Percentiles rank a stretch among this genome's conserved stretches.
phyloP scores from a whole-genome alignment of 2,888 invertebrate species.

The Cheilosia soror region DNA sequence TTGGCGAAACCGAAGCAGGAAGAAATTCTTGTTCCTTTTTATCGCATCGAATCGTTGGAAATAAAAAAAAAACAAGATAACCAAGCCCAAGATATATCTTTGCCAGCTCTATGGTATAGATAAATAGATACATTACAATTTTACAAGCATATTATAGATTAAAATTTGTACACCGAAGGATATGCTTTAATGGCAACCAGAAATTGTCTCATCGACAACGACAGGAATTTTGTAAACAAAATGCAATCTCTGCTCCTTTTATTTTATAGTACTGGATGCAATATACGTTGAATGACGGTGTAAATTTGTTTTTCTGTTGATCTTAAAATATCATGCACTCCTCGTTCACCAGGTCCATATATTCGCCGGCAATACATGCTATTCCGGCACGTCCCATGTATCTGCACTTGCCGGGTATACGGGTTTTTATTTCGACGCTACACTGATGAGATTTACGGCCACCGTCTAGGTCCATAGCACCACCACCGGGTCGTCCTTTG shows the following conservation, averaged over 20 bases:
- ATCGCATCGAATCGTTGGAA: conserved; percentile 28
- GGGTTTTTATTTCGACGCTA: conserved; percentile 80
- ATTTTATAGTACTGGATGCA: neutral
- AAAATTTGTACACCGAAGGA: conserved; percentile 11
- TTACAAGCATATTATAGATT: conserved; percentile 16
- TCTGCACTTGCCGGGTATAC: conserved; percentile 80
- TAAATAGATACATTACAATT: conserved; percentile 48
- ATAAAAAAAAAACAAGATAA: conserved; percentile 29
- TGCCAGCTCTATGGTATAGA: conserved; percentile 24
- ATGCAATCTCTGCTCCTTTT: neutral
- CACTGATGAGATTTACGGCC: conserved; percentile 77
- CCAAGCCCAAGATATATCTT: conserved; percentile 2
- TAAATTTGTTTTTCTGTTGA: neutral
- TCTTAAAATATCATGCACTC: conserved; percentile 77
- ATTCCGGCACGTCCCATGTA: conserved; percentile 80
- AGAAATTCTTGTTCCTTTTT: conserved; percentile 25
- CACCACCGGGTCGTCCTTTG: conserved; percentile 33
- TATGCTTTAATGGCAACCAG: neutral
- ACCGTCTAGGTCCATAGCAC: conserved; percentile 34
- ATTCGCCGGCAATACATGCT: conserved; percentile 81
- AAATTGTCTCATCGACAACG: conserved; percentile 1
- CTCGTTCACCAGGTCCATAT: conserved; percentile 80
- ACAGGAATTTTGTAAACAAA: neutral
- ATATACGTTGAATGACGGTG: neutral
- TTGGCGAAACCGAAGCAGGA: neutral